Percentiles rank a stretch among this genome's conserved stretches.
These are phyloP conservation scores for Neostethus bicornis DNA, from an alignment of 2,797 vertebrate genomes.

Conservation along the genomic window DNA sequence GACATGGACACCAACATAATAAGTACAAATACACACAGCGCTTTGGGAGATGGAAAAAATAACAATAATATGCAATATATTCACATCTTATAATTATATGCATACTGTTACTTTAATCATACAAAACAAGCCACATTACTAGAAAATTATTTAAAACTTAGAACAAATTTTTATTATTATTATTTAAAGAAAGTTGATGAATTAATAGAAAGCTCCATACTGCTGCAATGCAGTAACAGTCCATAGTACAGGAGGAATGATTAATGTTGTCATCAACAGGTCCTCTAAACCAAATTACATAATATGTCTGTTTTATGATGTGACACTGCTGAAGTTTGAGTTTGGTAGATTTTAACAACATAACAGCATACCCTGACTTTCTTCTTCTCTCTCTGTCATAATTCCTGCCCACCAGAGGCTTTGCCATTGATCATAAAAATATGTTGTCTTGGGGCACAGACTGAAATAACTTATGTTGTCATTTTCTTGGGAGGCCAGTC, in stretches of 20 bases:
- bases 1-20: slow-evolving; percentile 11
- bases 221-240: not conserved
- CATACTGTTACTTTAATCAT: not conserved
- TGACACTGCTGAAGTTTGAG: not conserved
- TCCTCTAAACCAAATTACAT: not conserved
- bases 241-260: not conserved
- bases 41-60: slow-evolving; percentile 1
- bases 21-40: not conserved
- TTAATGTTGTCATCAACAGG: not conserved
- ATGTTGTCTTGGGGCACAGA: slow-evolving; percentile 5
- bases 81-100: not conserved
- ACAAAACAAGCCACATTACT: not conserved
- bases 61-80: not conserved
- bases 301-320: not conserved
- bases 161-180: not conserved
- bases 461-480: slow-evolving; percentile 17
- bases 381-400: slow-evolving; percentile 7
- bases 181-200: not conserved
- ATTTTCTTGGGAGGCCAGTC: slow-evolving; percentile 9
- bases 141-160: not conserved
- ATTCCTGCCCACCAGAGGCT: not conserved
- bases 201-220: not conserved
- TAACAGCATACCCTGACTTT: not conserved
- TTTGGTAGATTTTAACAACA: slow-evolving; percentile 11
- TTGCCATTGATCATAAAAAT: slow-evolving; percentile 5